A percentile compares a stretch with the other conserved stretches of the same genome.
phyloP scores from a whole-genome alignment of 2,113 vertebrate genomes.

The Coracopsis vasa region DNA sequence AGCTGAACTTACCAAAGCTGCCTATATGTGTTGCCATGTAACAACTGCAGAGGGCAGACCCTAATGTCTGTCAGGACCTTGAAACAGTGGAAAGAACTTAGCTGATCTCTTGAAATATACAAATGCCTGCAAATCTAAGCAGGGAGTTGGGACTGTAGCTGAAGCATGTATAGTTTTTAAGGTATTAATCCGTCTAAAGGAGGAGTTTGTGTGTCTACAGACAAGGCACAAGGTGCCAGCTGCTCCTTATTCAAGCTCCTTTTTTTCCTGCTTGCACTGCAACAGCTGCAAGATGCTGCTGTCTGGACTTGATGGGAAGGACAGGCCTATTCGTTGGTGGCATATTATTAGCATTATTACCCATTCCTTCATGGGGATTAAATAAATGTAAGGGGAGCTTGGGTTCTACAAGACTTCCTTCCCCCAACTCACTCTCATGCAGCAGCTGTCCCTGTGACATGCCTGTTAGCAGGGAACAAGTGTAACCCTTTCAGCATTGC shows the following conservation, averaged over 20 bases:
- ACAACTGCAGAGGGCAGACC: background rate
- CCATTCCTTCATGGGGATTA: background rate
- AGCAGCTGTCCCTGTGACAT: conserved; percentile 43
- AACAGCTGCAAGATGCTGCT: conserved; percentile 34
- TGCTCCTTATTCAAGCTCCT: background rate
- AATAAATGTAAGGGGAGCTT: background rate
- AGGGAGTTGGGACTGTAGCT: background rate
- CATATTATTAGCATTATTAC: conserved; percentile 2
- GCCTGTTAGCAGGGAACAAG: conserved; percentile 1
- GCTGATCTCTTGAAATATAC: background rate
- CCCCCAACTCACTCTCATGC: background rate
- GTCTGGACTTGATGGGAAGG: background rate
- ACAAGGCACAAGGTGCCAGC: conserved; percentile 16
- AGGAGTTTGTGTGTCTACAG: background rate
- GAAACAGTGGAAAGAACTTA: background rate
- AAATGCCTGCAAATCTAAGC: background rate
- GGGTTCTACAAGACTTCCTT: background rate
- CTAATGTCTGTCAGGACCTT: background rate
- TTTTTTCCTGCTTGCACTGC: background rate
- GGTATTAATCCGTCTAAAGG: background rate
- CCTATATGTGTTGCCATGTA: fast-evolving
- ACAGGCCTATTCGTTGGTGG: background rate
- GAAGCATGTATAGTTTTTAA: background rate
- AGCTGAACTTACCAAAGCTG: background rate
- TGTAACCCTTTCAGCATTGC: background rate